These are phyloP conservation scores for Agriopis leucophaearia DNA, from an alignment of 2,888 invertebrate species.

Conservation along the genomic window DNA sequence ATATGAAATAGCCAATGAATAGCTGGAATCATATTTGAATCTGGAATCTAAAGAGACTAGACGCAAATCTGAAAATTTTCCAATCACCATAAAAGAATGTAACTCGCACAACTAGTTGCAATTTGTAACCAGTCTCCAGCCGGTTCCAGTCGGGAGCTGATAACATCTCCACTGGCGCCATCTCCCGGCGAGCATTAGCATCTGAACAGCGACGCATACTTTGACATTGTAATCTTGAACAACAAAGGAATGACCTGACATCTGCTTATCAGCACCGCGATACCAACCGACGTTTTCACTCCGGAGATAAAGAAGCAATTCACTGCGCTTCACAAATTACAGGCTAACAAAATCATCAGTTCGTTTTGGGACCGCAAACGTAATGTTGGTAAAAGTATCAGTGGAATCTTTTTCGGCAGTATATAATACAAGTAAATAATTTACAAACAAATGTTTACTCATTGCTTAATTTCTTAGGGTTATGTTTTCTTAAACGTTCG, in stretches of 20 bases:
- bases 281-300: slow-evolving; percentile 53
- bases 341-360: slow-evolving; percentile 30
- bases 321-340: slow-evolving; percentile 29
- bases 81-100: slow-evolving; percentile 30
- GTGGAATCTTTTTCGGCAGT: slow-evolving; percentile 48
- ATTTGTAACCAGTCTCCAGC: slow-evolving; percentile 48
- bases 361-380: slow-evolving; percentile 45
- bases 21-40: neutral
- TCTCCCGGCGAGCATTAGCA: slow-evolving; percentile 70
- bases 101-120: slow-evolving; percentile 40
- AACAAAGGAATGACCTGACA: slow-evolving; percentile 80
- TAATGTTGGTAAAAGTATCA: slow-evolving; percentile 50
- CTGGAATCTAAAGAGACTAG: neutral
- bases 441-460: neutral
- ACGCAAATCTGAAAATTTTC: slow-evolving; percentile 7
- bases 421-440: neutral
- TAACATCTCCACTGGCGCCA: slow-evolving; percentile 72
- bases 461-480: neutral
- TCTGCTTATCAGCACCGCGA: slow-evolving; percentile 67
- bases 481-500: neutral
- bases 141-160: slow-evolving; percentile 52
- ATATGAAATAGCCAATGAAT: neutral
- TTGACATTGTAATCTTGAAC: slow-evolving; percentile 75
- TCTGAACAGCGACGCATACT: slow-evolving; percentile 70
- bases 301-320: slow-evolving; percentile 50